Conservation (phyloP, 35 echinoderm and acorn worm species). For the Amphiura filiformis region DNA sequence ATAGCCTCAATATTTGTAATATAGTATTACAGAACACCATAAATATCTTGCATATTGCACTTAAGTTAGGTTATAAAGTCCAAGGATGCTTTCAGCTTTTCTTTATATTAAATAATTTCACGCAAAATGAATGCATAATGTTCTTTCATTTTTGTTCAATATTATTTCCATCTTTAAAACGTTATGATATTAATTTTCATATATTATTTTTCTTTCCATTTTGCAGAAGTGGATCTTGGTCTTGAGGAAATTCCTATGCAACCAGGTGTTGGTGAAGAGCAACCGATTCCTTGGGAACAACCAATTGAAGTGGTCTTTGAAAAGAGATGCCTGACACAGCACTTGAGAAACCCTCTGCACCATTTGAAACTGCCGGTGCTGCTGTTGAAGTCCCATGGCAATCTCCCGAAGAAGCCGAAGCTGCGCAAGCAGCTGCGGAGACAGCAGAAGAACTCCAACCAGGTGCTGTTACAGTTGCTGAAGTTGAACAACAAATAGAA, state of each 20-base stretch:
- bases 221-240: neutral
- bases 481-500: neutral
- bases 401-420: neutral
- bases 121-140: too few relatives aligned
- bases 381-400: neutral
- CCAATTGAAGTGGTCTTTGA: neutral
- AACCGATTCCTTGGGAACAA: constrained; percentile 29
- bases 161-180: too few relatives aligned
- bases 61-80: too few relatives aligned
- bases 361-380: constrained; percentile 16
- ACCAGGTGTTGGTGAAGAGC: neutral
- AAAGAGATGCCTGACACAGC: constrained; percentile 7
- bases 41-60: too few relatives aligned
- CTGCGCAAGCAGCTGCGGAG: neutral
- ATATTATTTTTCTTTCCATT: too few relatives aligned
- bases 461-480: neutral
- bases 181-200: too few relatives aligned
- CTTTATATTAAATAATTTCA: too few relatives aligned
- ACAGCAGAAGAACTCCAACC: neutral
- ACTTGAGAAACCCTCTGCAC: constrained; percentile 25
- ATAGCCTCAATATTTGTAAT: too few relatives aligned
- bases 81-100: too few relatives aligned
- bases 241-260: neutral
- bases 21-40: too few relatives aligned
- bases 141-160: too few relatives aligned